phyloP scores from a whole-genome alignment of 2,113 vertebrate species.

The Thunnus maccoyii region DNA sequence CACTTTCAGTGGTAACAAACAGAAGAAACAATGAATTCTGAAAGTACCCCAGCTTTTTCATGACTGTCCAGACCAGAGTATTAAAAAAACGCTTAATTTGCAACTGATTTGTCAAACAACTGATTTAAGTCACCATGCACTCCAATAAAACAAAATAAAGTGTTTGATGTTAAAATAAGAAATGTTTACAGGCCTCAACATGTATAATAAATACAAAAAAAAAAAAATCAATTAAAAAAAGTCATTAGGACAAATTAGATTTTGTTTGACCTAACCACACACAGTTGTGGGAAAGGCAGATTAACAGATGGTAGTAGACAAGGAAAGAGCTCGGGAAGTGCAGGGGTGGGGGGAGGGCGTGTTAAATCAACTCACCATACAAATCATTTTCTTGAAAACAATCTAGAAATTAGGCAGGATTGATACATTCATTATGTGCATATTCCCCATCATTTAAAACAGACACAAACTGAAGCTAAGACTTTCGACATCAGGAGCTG shows the following conservation, averaged over 20 bases:
- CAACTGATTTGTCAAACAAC: constrained; percentile 76
- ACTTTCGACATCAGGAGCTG: constrained; percentile 54
- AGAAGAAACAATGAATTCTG: constrained; percentile 65
- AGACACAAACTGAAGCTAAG: constrained; percentile 67
- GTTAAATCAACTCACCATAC: constrained; percentile 58
- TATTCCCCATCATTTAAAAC: constrained; percentile 64
- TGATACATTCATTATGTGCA: constrained; percentile 86
- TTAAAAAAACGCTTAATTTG: constrained; percentile 41
- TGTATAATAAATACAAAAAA: constrained; percentile 66
- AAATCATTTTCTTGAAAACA: constrained; percentile 60
- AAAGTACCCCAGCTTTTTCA: constrained; percentile 68
- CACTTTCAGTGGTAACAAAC: constrained; percentile 73
- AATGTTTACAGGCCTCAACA: constrained; percentile 75
- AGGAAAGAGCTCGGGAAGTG: constrained; percentile 34
- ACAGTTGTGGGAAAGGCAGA: constrained; percentile 28
- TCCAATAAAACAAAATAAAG: constrained; percentile 47
- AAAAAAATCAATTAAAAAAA: constrained; percentile 47
- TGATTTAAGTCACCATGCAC: constrained; percentile 52
- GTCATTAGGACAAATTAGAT: constrained; percentile 62
- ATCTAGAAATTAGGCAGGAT: constrained; percentile 77
- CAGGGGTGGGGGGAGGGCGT: neutral
- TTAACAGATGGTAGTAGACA: constrained; percentile 42
- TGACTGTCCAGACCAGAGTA: constrained; percentile 38
- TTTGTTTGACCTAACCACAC: constrained; percentile 19
- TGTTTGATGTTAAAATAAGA: constrained; percentile 69